Conservation (phyloP, 2,113 vertebrate genomes). For the Glaucomys volans region DNA sequence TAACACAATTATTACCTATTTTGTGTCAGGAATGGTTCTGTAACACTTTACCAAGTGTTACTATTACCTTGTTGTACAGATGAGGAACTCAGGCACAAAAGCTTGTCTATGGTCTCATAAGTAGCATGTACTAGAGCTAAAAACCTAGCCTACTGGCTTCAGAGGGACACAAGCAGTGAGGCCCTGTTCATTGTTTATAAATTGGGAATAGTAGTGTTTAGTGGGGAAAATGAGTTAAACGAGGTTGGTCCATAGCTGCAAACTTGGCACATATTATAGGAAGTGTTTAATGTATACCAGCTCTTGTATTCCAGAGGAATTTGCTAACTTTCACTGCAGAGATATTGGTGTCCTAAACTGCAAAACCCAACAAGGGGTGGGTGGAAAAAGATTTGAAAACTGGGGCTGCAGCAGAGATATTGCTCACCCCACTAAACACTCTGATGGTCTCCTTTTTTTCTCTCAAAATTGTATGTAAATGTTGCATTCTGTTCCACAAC, state of each 20-base stretch:
- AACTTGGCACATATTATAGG: neutral
- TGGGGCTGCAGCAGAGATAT: neutral
- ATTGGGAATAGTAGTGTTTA: neutral
- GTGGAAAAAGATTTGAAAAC: neutral
- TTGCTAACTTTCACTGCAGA: neutral
- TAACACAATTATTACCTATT: neutral
- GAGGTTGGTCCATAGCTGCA: neutral
- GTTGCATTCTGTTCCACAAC: neutral
- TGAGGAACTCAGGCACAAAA: conserved; percentile 7
- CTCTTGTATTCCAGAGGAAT: conserved; percentile 16
- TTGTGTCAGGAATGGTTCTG: neutral
- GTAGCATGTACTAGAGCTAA: neutral
- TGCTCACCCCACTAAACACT: neutral
- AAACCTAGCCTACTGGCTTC: neutral
- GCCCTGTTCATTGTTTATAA: conserved; percentile 19
- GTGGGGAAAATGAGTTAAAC: neutral
- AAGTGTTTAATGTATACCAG: neutral
- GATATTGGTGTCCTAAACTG: neutral
- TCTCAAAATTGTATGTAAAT: conserved; percentile 47
- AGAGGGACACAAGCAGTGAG: neutral
- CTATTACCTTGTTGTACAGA: neutral
- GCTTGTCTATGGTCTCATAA: neutral
- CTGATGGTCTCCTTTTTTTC: neutral
- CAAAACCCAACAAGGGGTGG: neutral
- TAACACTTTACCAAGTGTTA: neutral